A percentile compares a stretch with the other conserved stretches of the same genome.
phyloP scores from a whole-genome alignment of 2,113 vertebrate species.

The Neodontobutis hainanensis region DNA sequence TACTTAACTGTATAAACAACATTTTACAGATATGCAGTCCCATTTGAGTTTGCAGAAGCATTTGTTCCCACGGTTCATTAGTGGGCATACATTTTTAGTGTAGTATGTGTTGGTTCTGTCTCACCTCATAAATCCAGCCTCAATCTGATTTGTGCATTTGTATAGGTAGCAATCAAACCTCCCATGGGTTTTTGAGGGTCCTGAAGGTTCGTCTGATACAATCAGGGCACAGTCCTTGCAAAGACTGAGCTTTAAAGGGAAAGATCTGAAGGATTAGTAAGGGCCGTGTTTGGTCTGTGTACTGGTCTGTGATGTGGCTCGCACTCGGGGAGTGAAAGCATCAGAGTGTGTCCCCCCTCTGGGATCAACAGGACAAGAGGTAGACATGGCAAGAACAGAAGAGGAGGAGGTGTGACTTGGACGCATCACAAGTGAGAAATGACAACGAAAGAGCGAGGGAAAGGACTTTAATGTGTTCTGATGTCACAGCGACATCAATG shows the following conservation, averaged over 20 bases:
- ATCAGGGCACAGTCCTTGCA: constrained; percentile 45
- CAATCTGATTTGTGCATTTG: constrained; percentile 53
- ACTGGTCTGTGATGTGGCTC: constrained; percentile 30
- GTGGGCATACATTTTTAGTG: too few relatives aligned
- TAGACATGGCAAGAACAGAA: constrained; percentile 8
- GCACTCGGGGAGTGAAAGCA: constrained; percentile 28
- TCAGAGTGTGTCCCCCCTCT: constrained; percentile 22
- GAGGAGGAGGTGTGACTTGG: constrained; percentile 35
- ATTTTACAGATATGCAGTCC: too few relatives aligned
- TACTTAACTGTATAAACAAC: too few relatives aligned
- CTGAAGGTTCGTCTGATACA: constrained; percentile 53
- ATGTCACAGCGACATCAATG: constrained; percentile 21
- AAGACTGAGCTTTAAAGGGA: constrained; percentile 27
- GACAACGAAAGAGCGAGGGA: background rate
- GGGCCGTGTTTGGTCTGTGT: constrained; percentile 57
- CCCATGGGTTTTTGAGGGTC: constrained; percentile 42
- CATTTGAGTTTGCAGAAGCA: too few relatives aligned
- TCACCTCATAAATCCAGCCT: constrained; percentile 36
- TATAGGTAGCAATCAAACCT: constrained; percentile 46
- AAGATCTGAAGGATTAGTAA: constrained; percentile 35
- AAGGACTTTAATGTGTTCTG: constrained; percentile 15
- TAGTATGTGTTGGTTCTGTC: background rate
- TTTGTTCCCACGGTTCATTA: too few relatives aligned
- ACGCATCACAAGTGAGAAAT: constrained; percentile 27
- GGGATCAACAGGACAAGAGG: constrained; percentile 22